Conservation (phyloP, 1,140 invertebrate genomes). For the Eurosta solidaginis region DNA sequence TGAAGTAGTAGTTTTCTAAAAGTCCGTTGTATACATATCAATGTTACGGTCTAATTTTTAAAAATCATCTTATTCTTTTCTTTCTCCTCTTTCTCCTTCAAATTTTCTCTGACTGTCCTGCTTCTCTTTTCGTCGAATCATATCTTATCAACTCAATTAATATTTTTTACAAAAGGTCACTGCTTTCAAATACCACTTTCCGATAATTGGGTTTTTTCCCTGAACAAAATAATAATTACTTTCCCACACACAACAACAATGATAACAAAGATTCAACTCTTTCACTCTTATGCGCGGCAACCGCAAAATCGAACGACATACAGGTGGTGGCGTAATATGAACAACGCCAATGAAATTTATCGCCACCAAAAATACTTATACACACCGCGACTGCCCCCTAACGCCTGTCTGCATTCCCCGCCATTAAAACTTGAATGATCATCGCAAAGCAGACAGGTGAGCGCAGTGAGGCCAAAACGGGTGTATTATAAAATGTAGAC, state of each 20-base stretch:
- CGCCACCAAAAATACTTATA: not conserved
- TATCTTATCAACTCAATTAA: too few relatives aligned
- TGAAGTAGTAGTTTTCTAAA: too few relatives aligned
- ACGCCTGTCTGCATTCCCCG: not conserved
- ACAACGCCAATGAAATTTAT: not conserved
- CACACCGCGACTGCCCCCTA: not conserved
- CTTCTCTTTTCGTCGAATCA: too few relatives aligned
- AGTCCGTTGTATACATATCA: too few relatives aligned
- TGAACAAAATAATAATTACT: too few relatives aligned
- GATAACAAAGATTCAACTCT: not conserved
- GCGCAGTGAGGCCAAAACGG: not conserved
- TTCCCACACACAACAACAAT: not conserved
- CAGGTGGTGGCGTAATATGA: constrained; percentile 3
- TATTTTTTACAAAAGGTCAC: too few relatives aligned
- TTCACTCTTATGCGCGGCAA: not conserved
- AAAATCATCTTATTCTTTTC: too few relatives aligned
- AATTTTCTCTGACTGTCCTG: too few relatives aligned
- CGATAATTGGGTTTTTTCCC: too few relatives aligned
- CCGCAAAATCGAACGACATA: not conserved
- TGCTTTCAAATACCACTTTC: too few relatives aligned
- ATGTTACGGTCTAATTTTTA: too few relatives aligned
- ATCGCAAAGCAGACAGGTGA: not conserved
- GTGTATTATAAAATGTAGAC: not conserved
- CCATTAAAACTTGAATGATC: constrained; percentile 12
- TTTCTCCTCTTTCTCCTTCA: too few relatives aligned